Evolutionary conservation across 2,888 invertebrate genomes (phyloP).

Genomic region (Caenorhabditis parvicauda): DNA sequence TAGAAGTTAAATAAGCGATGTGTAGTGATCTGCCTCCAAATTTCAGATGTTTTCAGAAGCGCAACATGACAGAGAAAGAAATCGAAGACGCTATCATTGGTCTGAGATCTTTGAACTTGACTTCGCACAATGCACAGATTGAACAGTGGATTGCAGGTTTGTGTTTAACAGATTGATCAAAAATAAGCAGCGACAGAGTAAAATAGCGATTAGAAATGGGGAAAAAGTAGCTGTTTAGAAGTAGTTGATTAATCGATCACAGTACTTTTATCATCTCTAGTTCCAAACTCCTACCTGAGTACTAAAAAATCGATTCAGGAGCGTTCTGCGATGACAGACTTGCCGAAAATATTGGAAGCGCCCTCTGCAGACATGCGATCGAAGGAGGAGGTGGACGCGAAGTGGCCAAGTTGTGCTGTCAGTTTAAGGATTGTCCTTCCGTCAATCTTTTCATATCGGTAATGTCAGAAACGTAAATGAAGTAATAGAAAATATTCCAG

Average conservation of each 20-base stretch:
- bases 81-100: slow-evolving; percentile 28
- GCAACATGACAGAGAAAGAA: slow-evolving; percentile 36
- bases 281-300: neutral
- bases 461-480: neutral
- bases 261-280: neutral
- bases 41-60: slow-evolving; percentile 30
- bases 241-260: neutral
- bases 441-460: slow-evolving; percentile 44
- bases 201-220: too few species aligned
- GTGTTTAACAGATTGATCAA: neutral
- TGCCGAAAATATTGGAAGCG: slow-evolving; percentile 43
- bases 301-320: too few species aligned
- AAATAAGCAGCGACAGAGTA: too few species aligned
- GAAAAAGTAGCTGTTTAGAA: slow-evolving; percentile 2
- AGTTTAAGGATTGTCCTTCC: slow-evolving; percentile 45
- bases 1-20: too few species aligned
- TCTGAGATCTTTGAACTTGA: slow-evolving; percentile 28
- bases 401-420: slow-evolving; percentile 49
- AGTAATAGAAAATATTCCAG: slow-evolving; percentile 2
- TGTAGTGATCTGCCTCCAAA: too few species aligned
- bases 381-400: slow-evolving; percentile 51
- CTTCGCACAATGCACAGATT: slow-evolving; percentile 24
- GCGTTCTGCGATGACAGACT: slow-evolving; percentile 42
- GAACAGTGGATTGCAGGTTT: slow-evolving; percentile 35
- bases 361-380: slow-evolving; percentile 52